Percentiles rank a stretch among this genome's conserved stretches.
Evolutionary conservation across 2,797 vertebrate species (phyloP).

Genomic region (Argyrosomus regius): DNA sequence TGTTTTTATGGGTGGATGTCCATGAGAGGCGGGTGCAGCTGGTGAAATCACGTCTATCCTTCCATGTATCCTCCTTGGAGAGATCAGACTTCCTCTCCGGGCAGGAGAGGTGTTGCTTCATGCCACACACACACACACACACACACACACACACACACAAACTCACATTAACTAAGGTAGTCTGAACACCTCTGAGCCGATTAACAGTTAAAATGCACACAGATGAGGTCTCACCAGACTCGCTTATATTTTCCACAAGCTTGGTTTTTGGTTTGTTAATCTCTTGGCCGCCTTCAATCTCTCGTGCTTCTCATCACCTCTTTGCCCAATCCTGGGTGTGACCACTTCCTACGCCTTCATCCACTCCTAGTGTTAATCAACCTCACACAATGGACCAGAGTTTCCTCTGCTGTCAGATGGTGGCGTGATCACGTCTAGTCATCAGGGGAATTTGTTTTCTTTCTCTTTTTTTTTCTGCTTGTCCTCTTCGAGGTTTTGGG

Average conservation of each 20-base stretch:
- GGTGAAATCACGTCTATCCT: conserved; percentile 24
- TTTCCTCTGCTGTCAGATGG: conserved; percentile 67
- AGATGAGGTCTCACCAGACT: not conserved
- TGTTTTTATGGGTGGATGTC: conserved; percentile 39
- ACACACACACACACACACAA: not conserved
- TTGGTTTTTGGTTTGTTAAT: conserved; percentile 33
- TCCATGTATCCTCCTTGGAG: conserved; percentile 31
- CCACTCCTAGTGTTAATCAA: conserved; percentile 58
- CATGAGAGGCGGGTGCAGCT: not conserved
- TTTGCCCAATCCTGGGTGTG: conserved; percentile 54
- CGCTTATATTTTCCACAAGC: conserved; percentile 50
- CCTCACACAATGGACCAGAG: conserved; percentile 69
- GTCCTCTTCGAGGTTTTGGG: not conserved
- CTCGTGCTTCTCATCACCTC: conserved; percentile 48
- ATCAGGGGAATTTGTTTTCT: conserved; percentile 31
- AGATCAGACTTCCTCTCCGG: conserved; percentile 39
- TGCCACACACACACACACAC: conserved; percentile 2
- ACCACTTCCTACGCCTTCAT: conserved; percentile 69
- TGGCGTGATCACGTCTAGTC: conserved; percentile 62
- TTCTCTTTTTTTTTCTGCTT: not conserved
- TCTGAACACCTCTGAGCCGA: conserved; percentile 37
- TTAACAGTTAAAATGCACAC: conserved; percentile 44
- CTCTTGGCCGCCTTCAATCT: conserved; percentile 36
- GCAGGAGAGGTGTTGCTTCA: conserved; percentile 33
- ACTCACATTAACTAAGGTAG: not conserved